Percentiles rank a stretch among this genome's conserved stretches.
Conservation (phyloP, 2,797 vertebrate species). For the Spinibarbus caldwelli region DNA sequence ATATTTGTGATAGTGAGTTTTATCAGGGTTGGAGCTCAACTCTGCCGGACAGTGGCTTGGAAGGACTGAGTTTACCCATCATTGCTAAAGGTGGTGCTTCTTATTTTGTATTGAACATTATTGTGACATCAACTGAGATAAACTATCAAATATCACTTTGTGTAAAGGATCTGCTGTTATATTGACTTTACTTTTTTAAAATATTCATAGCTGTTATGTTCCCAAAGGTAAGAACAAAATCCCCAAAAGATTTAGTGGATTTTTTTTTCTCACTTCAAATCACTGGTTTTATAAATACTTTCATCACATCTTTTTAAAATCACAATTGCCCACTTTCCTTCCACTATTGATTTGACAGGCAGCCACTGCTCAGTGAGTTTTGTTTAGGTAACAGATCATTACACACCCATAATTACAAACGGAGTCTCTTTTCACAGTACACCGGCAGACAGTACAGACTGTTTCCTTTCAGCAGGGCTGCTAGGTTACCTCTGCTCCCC, state of each 20-base stretch:
- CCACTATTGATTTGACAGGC: conserved; percentile 18
- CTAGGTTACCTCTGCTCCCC: not conserved
- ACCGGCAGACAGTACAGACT: conserved; percentile 55
- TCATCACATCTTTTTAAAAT: conserved; percentile 8
- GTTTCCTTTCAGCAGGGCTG: not conserved
- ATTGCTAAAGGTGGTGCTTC: not conserved
- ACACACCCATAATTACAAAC: conserved; percentile 38
- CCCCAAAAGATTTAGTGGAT: not conserved
- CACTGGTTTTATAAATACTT: not conserved
- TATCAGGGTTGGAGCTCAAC: not conserved
- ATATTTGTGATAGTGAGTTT: not conserved
- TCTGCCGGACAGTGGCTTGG: not conserved
- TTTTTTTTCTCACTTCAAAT: not conserved
- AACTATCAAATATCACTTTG: not conserved
- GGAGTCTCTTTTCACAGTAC: conserved; percentile 45
- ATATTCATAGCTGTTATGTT: too few species aligned
- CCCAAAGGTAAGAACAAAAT: not conserved
- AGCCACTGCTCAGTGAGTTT: not conserved
- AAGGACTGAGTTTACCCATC: not conserved
- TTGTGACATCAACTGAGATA: not conserved
- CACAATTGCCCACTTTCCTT: conserved; percentile 2
- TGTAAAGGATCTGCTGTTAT: not conserved
- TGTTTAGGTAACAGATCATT: conserved; percentile 29
- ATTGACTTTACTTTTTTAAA: not conserved
- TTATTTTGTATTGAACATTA: not conserved